Conservation (phyloP, 2,113 vertebrate genomes). For the Pluvialis apricaria region DNA sequence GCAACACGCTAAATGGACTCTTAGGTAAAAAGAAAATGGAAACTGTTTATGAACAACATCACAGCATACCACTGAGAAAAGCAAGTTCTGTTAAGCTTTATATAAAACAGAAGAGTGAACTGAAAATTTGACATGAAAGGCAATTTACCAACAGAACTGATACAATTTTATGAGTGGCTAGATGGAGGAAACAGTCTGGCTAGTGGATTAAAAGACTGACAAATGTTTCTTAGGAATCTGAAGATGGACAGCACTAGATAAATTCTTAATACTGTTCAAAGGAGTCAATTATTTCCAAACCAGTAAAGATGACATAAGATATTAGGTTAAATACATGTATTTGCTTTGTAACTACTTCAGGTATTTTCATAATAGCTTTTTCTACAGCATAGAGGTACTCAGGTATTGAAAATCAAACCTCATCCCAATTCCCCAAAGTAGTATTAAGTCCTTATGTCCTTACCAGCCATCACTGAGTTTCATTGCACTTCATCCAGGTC, state of each 20-base stretch:
- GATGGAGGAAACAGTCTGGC: neutral
- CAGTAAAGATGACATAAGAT: neutral
- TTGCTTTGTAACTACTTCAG: neutral
- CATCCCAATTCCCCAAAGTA: neutral
- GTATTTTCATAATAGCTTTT: neutral
- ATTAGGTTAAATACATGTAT: neutral
- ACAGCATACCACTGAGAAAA: neutral
- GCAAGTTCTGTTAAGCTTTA: neutral
- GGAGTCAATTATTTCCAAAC: neutral
- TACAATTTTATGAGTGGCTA: neutral
- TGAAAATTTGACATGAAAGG: neutral
- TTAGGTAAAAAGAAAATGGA: neutral
- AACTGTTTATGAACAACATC: neutral
- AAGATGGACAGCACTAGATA: neutral
- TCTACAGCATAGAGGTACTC: neutral
- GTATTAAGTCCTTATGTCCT: neutral
- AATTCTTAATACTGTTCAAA: neutral
- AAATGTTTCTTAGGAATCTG: neutral
- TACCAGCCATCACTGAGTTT: neutral
- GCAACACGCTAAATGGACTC: neutral
- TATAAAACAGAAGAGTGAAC: neutral
- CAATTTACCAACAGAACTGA: neutral
- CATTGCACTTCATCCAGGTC: neutral
- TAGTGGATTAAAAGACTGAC: neutral
- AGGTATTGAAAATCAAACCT: neutral